A percentile compares a stretch with the other conserved stretches of the same genome.
Evolutionary conservation across 2,797 vertebrate species (phyloP).

Genomic region (Columba guinea): DNA sequence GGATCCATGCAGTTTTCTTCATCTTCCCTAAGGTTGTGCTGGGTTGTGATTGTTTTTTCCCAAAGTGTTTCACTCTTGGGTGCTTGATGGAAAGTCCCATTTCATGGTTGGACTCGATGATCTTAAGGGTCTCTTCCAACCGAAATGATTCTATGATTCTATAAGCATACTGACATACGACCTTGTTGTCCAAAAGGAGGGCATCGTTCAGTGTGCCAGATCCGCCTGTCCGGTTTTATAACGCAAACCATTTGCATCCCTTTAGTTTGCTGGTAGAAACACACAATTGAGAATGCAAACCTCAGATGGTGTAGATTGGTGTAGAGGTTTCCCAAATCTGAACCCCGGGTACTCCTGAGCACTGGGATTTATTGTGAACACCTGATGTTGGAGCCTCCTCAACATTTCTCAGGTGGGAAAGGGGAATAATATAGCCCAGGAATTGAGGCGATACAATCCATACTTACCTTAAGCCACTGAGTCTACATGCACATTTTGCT

Average conservation of each 20-base stretch:
- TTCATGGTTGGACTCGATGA: too few species aligned
- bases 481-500: neutral
- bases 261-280: neutral
- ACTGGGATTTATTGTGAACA: too few species aligned
- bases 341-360: neutral
- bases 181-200: neutral
- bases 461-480: neutral
- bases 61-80: neutral
- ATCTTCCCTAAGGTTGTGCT: neutral
- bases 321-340: neutral
- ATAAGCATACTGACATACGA: neutral
- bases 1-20: neutral
- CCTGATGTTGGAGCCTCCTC: too few species aligned
- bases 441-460: neutral
- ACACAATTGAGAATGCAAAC: neutral
- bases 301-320: neutral
- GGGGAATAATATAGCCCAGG: neutral
- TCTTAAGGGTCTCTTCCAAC: too few species aligned
- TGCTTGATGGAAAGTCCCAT: neutral
- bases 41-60: neutral
- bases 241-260: fast-evolving
- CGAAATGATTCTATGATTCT: too few species aligned
- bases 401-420: neutral
- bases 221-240: neutral
- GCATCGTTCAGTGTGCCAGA: fast-evolving